Evolutionary conservation across 2,888 invertebrate genomes (phyloP).

Genomic region (Chloromyia formosa): DNA sequence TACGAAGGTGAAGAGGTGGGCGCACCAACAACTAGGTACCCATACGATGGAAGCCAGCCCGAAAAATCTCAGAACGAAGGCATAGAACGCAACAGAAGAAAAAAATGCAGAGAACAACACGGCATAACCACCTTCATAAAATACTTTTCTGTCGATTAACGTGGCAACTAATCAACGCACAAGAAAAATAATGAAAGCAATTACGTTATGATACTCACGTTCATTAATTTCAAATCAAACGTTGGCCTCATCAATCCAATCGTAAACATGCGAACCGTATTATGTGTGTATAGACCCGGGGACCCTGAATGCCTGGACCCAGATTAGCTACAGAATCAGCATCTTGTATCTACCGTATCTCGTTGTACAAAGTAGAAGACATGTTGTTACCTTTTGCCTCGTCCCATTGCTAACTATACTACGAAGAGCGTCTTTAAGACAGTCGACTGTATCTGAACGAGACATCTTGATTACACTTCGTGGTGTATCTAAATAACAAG

Average conservation of each 20-base stretch:
- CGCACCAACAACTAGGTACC: too few relatives aligned
- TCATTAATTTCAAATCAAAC: constrained; percentile 50
- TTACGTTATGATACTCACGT: constrained; percentile 50
- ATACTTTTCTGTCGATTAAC: constrained; percentile 45
- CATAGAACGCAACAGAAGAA: not conserved
- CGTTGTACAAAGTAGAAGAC: constrained; percentile 23
- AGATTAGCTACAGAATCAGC: constrained; percentile 29
- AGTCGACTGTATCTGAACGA: constrained; percentile 41
- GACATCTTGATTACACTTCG: constrained; percentile 50
- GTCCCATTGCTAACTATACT: constrained; percentile 22
- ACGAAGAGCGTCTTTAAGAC: too few relatives aligned
- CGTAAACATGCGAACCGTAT: constrained; percentile 31
- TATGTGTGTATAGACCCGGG: not conserved
- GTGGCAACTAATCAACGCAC: constrained; percentile 49
- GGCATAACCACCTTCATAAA: constrained; percentile 37
- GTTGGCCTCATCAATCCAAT: constrained; percentile 48
- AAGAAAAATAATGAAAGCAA: constrained; percentile 49
- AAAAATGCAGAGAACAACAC: not conserved
- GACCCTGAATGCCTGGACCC: constrained; percentile 7
- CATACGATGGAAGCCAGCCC: not conserved
- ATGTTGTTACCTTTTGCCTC: constrained; percentile 29
- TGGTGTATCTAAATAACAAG: constrained; percentile 36
- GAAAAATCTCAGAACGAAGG: not conserved
- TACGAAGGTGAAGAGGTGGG: not conserved
- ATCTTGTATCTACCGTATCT: constrained; percentile 28